Evolutionary conservation across 2,113 vertebrate species (phyloP).

Genomic region (Jaculus jaculus): DNA sequence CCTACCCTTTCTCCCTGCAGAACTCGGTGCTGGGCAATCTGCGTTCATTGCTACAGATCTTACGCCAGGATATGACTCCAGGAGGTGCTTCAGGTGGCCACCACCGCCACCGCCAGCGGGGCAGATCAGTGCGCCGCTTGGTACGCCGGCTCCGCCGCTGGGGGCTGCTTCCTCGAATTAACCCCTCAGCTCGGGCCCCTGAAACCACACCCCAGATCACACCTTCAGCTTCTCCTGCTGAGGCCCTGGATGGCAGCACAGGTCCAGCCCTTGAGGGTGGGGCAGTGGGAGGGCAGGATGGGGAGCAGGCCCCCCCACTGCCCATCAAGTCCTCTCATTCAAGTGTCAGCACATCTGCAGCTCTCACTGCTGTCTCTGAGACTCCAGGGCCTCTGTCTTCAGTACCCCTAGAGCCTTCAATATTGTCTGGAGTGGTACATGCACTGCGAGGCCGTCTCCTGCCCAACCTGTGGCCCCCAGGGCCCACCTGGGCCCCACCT

Average conservation of each 20-base stretch:
- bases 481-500: neutral
- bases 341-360: conserved; percentile 52
- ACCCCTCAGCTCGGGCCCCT: conserved; percentile 77
- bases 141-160: conserved; percentile 90
- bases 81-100: conserved; percentile 73
- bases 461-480: conserved; percentile 79
- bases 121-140: conserved; percentile 87
- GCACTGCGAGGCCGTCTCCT: conserved; percentile 78
- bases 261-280: conserved; percentile 71
- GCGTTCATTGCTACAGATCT: conserved; percentile 91
- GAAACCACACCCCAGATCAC: conserved; percentile 69
- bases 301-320: conserved; percentile 81
- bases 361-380: conserved; percentile 83
- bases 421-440: conserved; percentile 77
- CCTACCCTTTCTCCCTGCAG: conserved; percentile 76
- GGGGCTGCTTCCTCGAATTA: conserved; percentile 88
- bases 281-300: conserved; percentile 82
- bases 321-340: conserved; percentile 83
- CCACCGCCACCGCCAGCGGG: conserved; percentile 87
- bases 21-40: conserved; percentile 90
- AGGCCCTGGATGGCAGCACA: conserved; percentile 74
- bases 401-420: conserved; percentile 69
- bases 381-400: conserved; percentile 83
- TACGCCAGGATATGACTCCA: conserved; percentile 88
- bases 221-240: conserved; percentile 71